A percentile compares a stretch with the other conserved stretches of the same genome.
Evolutionary conservation across 2,888 invertebrate genomes (phyloP).

Genomic region (Prenolepis imparis): DNA sequence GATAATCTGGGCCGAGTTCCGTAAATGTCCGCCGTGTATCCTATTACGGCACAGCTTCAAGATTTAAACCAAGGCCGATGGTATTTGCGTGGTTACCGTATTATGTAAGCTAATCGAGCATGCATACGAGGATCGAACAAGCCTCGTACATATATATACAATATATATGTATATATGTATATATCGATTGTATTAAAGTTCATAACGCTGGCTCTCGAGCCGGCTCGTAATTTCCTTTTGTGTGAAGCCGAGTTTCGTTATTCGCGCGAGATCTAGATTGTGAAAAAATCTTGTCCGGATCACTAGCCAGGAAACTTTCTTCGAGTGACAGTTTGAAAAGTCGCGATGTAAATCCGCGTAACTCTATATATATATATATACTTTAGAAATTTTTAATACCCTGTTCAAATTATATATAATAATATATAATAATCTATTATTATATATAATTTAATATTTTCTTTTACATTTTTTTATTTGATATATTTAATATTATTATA

Average conservation of each 20-base stretch:
- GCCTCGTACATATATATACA: neutral
- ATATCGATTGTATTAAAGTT: slow-evolving; percentile 44
- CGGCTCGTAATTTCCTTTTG: neutral
- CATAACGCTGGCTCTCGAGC: neutral
- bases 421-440: too few relatives aligned
- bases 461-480: too few relatives aligned
- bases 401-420: too few relatives aligned
- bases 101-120: slow-evolving; percentile 52
- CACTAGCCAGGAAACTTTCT: neutral
- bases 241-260: neutral
- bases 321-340: neutral
- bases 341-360: too few relatives aligned
- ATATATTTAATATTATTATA: too few relatives aligned
- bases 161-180: neutral
- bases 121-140: slow-evolving; percentile 47
- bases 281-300: slow-evolving; percentile 8
- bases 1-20: slow-evolving; percentile 48
- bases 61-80: slow-evolving; percentile 55
- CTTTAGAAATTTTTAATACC: too few relatives aligned
- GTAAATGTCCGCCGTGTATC: slow-evolving; percentile 42
- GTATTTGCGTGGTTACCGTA: slow-evolving; percentile 52
- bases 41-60: slow-evolving; percentile 51
- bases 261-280: neutral
- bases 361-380: too few relatives aligned
- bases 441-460: too few relatives aligned